Conservation (phyloP, 2,888 invertebrate genomes). For the Spilarctia lutea region DNA sequence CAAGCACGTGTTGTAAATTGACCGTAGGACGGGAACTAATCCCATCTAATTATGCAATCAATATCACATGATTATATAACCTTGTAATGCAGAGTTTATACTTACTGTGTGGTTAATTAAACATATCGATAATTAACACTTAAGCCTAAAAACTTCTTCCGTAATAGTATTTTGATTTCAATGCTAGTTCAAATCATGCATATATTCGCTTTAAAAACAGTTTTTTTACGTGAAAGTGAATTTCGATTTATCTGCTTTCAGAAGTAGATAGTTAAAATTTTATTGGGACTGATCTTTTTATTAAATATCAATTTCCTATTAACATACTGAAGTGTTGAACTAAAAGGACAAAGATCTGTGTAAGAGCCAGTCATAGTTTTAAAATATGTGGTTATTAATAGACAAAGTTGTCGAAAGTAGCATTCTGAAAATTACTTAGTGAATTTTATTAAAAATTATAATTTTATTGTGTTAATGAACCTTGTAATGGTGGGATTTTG, state of each 20-base stretch:
- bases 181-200: not conserved
- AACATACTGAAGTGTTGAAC: not conserved
- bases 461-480: not conserved
- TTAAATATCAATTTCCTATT: not conserved
- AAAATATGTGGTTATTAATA: not conserved
- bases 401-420: not conserved
- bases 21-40: conserved; percentile 50
- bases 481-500: not conserved
- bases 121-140: conserved; percentile 5
- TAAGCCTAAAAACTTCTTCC: not conserved
- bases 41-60: conserved; percentile 44
- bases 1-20: conserved; percentile 42
- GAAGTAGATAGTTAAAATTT: not conserved
- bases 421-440: not conserved
- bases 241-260: not conserved
- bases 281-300: not conserved
- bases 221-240: not conserved
- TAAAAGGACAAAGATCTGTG: not conserved
- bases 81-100: conserved; percentile 8
- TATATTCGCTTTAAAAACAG: not conserved
- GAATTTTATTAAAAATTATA: not conserved
- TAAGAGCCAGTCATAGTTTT: not conserved
- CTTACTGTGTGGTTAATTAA: not conserved
- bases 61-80: conserved; percentile 32
- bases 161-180: not conserved